Evolutionary conservation across 2,888 invertebrate species (phyloP).

Genomic region (Tipula lateralis): DNA sequence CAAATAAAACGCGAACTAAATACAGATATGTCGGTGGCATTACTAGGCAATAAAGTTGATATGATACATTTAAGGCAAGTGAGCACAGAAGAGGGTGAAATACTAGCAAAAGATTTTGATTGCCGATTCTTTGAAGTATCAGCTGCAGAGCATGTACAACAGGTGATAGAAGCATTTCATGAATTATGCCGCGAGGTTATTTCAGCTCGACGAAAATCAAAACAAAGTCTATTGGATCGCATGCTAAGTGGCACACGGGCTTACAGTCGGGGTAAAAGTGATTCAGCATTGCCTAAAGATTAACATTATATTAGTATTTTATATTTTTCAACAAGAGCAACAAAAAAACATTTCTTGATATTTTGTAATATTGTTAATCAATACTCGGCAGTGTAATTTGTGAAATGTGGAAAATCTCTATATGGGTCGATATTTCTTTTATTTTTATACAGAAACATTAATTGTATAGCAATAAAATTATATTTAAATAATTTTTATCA

Average conservation of each 20-base stretch:
- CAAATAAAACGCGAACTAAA: constrained; percentile 65
- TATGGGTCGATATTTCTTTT: neutral
- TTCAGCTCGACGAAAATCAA: constrained; percentile 71
- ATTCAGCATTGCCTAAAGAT: constrained; percentile 81
- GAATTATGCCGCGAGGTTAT: constrained; percentile 80
- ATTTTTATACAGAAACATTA: neutral
- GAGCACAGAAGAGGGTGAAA: constrained; percentile 81
- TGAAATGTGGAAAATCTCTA: neutral
- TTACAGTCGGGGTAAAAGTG: constrained; percentile 82
- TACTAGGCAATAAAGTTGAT: constrained; percentile 87
- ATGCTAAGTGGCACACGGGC: constrained; percentile 74
- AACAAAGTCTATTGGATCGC: constrained; percentile 75
- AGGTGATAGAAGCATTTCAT: constrained; percentile 78
- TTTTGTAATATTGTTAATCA: neutral
- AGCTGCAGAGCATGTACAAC: constrained; percentile 80
- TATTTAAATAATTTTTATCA: neutral
- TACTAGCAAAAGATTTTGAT: constrained; percentile 81
- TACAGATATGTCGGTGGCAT: constrained; percentile 70
- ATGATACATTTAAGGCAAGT: constrained; percentile 88
- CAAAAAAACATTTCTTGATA: neutral
- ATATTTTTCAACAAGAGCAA: neutral
- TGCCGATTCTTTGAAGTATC: constrained; percentile 84
- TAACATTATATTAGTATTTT: constrained; percentile 47
- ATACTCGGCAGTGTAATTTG: neutral
- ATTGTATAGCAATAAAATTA: neutral